phyloP scores from a whole-genome alignment of 2,888 invertebrate genomes.

The Heliconius sara region DNA sequence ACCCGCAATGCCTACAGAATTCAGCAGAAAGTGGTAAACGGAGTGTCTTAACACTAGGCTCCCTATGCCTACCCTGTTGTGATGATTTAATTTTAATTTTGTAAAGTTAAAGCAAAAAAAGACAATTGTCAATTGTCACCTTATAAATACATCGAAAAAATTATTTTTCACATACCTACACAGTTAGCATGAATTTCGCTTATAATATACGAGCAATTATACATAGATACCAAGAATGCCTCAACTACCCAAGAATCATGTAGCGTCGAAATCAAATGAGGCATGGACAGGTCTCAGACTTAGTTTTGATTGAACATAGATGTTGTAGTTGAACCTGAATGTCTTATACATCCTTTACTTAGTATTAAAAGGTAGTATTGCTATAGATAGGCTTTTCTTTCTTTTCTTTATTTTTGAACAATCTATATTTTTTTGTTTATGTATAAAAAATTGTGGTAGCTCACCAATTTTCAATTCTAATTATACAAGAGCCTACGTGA shows the following conservation, averaged over 20 bases:
- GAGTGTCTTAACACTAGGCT: too few relatives aligned
- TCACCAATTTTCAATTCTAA: background rate
- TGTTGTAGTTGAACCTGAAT: slow-evolving; percentile 32
- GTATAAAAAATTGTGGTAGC: background rate
- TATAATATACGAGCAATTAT: slow-evolving; percentile 5
- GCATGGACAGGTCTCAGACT: slow-evolving; percentile 2
- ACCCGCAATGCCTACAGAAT: too few relatives aligned
- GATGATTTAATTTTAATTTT: too few relatives aligned
- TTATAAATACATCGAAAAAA: background rate
- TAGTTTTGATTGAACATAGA: slow-evolving; percentile 24
- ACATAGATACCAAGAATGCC: background rate
- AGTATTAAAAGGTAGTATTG: slow-evolving; percentile 27
- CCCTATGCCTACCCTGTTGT: too few relatives aligned
- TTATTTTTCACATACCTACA: slow-evolving; percentile 1
- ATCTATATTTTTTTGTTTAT: background rate
- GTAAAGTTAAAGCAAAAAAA: background rate
- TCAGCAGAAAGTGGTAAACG: too few relatives aligned
- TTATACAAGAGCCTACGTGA: slow-evolving; percentile 7
- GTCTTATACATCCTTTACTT: slow-evolving; percentile 26
- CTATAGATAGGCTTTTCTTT: slow-evolving; percentile 25
- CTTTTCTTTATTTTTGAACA: slow-evolving; percentile 15
- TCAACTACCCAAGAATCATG: slow-evolving; percentile 17
- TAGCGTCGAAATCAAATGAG: slow-evolving; percentile 18
- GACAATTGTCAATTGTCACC: background rate
- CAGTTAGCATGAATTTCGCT: slow-evolving; percentile 24